Evolutionary conservation across 2,888 invertebrate genomes (phyloP), one percentile per base, ranked within the genome.

Genomic region (Volucella inflata): DNA sequence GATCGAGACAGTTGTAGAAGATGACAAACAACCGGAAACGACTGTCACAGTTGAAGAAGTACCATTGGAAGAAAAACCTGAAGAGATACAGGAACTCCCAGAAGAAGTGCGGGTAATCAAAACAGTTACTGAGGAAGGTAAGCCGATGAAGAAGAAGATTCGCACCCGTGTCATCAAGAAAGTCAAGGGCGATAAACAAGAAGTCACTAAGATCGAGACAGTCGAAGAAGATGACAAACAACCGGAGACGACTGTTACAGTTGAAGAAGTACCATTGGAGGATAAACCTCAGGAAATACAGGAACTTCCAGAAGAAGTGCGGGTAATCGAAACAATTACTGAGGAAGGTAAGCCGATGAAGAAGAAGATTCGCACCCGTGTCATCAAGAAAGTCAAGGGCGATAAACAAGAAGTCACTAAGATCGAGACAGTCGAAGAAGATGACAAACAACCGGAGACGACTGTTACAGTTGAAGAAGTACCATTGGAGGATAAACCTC

Each of bases 371-470:
- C 62, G 62, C 4, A 62, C 62, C 17, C 62, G 62, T 14, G 14
- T 10, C 17, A 62, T 62, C 12, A 62, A 62, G 62, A 62, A 30
- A 30, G 46, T 62, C 2, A 62, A 46, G 62, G 62, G 62, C 11
- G 62, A 62, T 30, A 62, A 46, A 46, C 62, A 62, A n/a, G 62
- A 62, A 46, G 62, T 62, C 62, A 62, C 62, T n/a, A 62, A 62
- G 30, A 62, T 62, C 46, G 62, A 62, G 10, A 62, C 62, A 0
- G 62, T 62, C 12, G 62, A 62, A 21, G 62, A 62, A 14, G 62
- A 62, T 46, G 62, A 62, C 46, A 62, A 62, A 14, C 21, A 30
- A 30, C 62, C 62, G 3, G 62, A 62, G 14, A 62, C 62, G n/a
- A 62, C 62, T 12, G 62, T 62, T 12, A 62, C 62, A 11, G 62